Evolutionary conservation across 2,797 vertebrate species (phyloP).

Genomic region (Xenopus petersii): DNA sequence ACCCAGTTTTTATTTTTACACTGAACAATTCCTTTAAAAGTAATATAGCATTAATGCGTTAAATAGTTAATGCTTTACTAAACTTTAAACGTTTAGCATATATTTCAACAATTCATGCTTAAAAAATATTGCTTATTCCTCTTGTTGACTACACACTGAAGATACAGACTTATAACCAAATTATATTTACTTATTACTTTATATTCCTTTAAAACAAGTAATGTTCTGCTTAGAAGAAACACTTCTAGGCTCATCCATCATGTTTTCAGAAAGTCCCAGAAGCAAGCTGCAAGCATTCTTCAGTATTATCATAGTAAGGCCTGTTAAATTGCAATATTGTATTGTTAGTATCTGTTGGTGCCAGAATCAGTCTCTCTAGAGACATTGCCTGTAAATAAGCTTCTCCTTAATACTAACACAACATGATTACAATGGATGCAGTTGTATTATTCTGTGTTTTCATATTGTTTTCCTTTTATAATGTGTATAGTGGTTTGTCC

Average conservation of each 20-base stretch:
- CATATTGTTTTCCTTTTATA: constrained; percentile 22
- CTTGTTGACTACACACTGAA: neutral
- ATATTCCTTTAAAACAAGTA: constrained; percentile 48
- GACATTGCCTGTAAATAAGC: constrained; percentile 42
- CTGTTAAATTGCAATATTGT: constrained; percentile 30
- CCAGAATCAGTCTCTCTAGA: constrained; percentile 36
- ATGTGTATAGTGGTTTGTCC: constrained; percentile 1
- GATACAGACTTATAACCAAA: constrained; percentile 7
- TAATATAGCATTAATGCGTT: too few species aligned
- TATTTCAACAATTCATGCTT: neutral
- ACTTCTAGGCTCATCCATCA: constrained; percentile 61
- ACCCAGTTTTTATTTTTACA: too few species aligned
- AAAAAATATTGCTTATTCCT: neutral
- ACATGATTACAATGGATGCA: constrained; percentile 10
- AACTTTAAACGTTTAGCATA: too few species aligned
- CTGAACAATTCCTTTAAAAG: too few species aligned
- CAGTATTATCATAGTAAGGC: constrained; percentile 23
- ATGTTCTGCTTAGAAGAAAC: constrained; percentile 57
- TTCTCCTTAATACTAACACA: constrained; percentile 28
- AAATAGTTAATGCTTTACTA: too few species aligned
- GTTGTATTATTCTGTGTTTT: constrained; percentile 23
- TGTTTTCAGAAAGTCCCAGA: constrained; percentile 58
- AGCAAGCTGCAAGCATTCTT: constrained; percentile 33
- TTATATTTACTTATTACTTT: constrained; percentile 20
- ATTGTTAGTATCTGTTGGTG: constrained; percentile 44